Evolutionary conservation across 2,888 invertebrate genomes (phyloP), one percentile per base, ranked within the genome.

Genomic region (Anarsia innoxiella): DNA sequence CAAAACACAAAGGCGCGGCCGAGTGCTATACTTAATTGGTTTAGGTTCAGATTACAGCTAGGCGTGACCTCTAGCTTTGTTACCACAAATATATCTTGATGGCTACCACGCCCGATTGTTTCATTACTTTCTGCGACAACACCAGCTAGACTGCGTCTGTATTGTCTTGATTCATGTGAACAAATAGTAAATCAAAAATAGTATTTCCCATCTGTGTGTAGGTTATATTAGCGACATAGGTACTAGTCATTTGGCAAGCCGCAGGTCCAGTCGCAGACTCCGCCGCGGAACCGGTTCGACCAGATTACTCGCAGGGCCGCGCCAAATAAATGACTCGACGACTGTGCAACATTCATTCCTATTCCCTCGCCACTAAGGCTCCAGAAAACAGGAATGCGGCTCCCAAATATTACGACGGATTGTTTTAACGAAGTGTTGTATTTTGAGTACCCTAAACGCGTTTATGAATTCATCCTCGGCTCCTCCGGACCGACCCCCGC

Each of bases 201-300:
- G 42, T 31, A 33, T 43, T 48, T 48, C 46, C 48, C 27, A 25
- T 25, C 8, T 39, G 40, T 48, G 40, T 41, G 42, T 49, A 63
- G 57, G 59, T 55, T 45, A 49, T 41, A 44, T 47, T 66, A 61
- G 68, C 67, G 60, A 67, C 65, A 64, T 71, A 70, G 66, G 69
- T 74, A 66, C 70, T 61, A 63, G 68, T 73, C 78, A 74, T 77
- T 79, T 77, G 72, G 78, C 72, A 65, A 66, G 73, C 67, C 68
- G 78, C 79, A 76, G 75, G 77, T 78, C 78, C 79, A 75, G 69
- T 75, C 67, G 67, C 67, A 68, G 72, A 60, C 71, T 72, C 70
- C 61, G 64, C 52, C 71, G 52, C 48, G 54, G 56, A 82, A 83
- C 83, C 83, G 83, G 83, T 83, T 65, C 63, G 70, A 82, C 83